These are phyloP conservation scores for Cranoglanis bouderius DNA, from an alignment of 2,113 vertebrate genomes.

Conservation along the genomic window DNA sequence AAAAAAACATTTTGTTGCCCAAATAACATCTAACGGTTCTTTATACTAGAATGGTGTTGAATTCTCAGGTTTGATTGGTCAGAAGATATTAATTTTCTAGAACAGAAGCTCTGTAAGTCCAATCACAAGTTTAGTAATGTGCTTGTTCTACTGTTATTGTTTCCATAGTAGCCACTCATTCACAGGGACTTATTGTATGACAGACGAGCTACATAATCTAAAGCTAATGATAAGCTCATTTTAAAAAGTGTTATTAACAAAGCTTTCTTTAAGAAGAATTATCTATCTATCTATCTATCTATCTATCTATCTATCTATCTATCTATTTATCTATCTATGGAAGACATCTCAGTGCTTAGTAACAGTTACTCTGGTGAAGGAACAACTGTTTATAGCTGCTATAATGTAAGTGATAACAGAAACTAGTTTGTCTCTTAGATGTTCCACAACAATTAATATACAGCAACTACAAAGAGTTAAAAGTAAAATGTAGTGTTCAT, in stretches of 20 bases:
- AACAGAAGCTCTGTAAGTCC: neutral
- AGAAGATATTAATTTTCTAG: neutral
- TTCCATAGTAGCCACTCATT: neutral
- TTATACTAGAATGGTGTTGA: neutral
- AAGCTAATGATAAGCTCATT: neutral
- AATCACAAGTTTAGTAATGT: neutral
- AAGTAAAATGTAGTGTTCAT: neutral
- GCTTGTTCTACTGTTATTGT: neutral
- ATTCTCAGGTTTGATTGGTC: neutral
- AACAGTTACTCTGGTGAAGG: neutral
- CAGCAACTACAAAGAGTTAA: neutral
- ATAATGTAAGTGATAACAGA: neutral
- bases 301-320: neutral
- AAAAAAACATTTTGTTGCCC: neutral
- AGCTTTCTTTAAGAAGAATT: neutral
- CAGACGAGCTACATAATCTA: neutral
- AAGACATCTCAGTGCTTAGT: neutral
- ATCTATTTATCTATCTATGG: neutral
- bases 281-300: neutral
- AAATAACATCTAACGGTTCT: neutral
- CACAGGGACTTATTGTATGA: neutral
- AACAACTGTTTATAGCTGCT: neutral
- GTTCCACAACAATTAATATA: neutral
- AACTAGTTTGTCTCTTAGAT: neutral
- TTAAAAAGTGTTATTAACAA: neutral